Evolutionary conservation across 2,888 invertebrate species (phyloP), one percentile per base, ranked within the genome.

Genomic region (Cepaea hortensis): DNA sequence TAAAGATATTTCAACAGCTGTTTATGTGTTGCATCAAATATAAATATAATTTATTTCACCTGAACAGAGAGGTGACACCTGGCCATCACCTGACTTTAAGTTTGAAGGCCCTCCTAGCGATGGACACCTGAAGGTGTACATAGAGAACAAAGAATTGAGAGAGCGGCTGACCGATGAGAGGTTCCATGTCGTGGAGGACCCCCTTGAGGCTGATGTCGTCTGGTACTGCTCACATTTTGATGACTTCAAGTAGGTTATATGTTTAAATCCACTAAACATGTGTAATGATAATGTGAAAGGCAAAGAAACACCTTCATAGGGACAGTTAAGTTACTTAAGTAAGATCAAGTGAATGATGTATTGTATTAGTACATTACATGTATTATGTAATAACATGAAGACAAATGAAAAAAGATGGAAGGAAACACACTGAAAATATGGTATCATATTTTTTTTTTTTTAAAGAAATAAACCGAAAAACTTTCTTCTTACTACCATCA

Each of bases 131-230:
- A 90, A 91, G 73, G 97, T 98, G 3, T 98, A 95, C 92, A 96
- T 97, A 18, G 96, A 98, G 73, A 91, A 93, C 79, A 95, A 95
- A 86, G 96, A 96, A 88, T 95, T 98, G 9, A 95, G 95, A 87
- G 94, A 96, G 62, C 95, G 96, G 95, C 95, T 98, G 84, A 97
- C 96, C 11, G 96, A 96, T 90, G 94, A 96, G 0, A 95, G 95
- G 86, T 98, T 98, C 95, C 96, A 96, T 93, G 95, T 98, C 85
- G 96, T 97, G 0, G 95, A 96, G n/a, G 95, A 96, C 92, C 95
- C 96, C 93, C 95, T 96, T 46, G 96, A 96, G 65, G 98, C 98
- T 2, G 97, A 98, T 94, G 96, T 98, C 88, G 94, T 98, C 55
- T 98, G 98, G 98, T 87, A 76, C 50, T 48, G 15, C 62, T 23